phyloP scores from a whole-genome alignment of 2,888 invertebrate species.

The Euzetes globulus region DNA sequence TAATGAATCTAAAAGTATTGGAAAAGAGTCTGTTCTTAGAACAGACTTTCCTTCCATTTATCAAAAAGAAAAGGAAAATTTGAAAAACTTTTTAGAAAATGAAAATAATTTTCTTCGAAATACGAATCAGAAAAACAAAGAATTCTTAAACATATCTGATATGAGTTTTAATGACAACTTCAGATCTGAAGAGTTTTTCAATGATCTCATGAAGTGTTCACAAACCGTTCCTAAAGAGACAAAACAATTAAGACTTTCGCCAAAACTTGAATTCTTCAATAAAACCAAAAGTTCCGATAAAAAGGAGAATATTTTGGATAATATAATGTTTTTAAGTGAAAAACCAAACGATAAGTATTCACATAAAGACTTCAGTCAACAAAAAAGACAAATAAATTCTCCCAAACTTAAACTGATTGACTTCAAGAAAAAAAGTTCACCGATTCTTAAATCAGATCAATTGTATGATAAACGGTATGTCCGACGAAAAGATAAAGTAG shows the following conservation, averaged over 20 bases:
- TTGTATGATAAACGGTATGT: neutral
- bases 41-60: neutral
- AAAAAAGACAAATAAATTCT: neutral
- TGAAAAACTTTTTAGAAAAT: neutral
- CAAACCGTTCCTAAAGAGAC: neutral
- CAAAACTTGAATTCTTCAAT: neutral
- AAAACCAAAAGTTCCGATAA: neutral
- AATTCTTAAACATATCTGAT: neutral
- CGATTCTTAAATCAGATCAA: neutral
- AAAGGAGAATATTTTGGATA: neutral
- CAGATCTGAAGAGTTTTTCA: constrained; percentile 13
- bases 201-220: neutral
- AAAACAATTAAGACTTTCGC: neutral
- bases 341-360: neutral
- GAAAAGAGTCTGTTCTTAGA: neutral
- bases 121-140: neutral
- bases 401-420: neutral
- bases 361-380: neutral
- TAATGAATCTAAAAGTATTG: neutral
- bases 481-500: neutral
- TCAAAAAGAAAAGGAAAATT: neutral
- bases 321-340: neutral
- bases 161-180: constrained; percentile 7
- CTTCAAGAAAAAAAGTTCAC: neutral
- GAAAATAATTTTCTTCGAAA: neutral